Evolutionary conservation across 2,113 vertebrate species (phyloP).

Genomic region (Coregonus clupeaformis): DNA sequence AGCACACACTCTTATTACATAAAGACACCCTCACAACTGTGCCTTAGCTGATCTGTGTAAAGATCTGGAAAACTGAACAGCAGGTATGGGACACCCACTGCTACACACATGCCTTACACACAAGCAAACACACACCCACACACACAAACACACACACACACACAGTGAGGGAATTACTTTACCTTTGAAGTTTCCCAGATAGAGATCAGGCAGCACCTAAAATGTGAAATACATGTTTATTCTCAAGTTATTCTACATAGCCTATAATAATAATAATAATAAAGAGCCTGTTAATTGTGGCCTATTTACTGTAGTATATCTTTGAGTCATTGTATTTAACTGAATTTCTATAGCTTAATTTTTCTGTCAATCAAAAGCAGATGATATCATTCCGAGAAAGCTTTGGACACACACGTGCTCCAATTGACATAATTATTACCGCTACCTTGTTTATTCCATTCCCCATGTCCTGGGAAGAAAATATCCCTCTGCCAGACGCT

Average conservation of each 20-base stretch:
- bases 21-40: neutral
- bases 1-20: conserved; percentile 5
- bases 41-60: too few species aligned
- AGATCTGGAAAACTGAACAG: neutral
- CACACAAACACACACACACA: neutral
- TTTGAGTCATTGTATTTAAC: too few species aligned
- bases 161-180: conserved; percentile 26
- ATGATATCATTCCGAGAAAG: neutral
- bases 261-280: neutral
- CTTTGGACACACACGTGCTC: neutral
- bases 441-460: conserved; percentile 72
- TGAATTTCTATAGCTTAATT: too few species aligned
- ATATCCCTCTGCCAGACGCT: neutral
- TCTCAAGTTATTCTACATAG: neutral
- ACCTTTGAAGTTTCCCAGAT: conserved; percentile 88
- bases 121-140: too few species aligned
- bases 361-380: neutral
- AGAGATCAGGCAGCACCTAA: conserved; percentile 87
- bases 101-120: neutral
- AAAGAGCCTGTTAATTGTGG: too few species aligned
- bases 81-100: conserved; percentile 32
- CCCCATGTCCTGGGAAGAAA: conserved; percentile 52
- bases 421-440: neutral
- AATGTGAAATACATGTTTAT: conserved; percentile 13
- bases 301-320: too few species aligned